Percentiles rank a stretch among this genome's conserved stretches.
Evolutionary conservation across 1,140 invertebrate genomes (phyloP).

Genomic region (Meloidogyne exigua): DNA sequence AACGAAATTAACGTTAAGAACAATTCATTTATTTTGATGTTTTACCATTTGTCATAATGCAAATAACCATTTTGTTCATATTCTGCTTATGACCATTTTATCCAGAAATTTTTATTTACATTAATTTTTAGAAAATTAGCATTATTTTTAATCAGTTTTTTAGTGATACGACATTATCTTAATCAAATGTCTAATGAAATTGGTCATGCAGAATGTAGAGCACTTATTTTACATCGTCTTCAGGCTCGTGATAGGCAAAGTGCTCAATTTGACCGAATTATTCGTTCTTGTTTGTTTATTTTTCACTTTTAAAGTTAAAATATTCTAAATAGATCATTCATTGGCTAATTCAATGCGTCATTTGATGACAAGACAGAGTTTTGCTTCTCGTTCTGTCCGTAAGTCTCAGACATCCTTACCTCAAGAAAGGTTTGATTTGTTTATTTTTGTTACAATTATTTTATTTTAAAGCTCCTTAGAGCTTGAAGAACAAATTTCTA

Average conservation of each 20-base stretch:
- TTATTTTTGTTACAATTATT: slow-evolving; percentile 15
- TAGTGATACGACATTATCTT: no score
- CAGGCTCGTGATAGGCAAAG: slow-evolving; percentile 31
- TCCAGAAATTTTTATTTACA: no score
- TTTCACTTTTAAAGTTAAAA: slow-evolving; percentile 4
- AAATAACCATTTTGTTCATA: no score
- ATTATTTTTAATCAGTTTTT: no score
- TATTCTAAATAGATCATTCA: slow-evolving; percentile 17
- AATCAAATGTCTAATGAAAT: not conserved
- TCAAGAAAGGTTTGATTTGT: not conserved
- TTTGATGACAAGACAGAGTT: slow-evolving; percentile 17
- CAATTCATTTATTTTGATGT: no score
- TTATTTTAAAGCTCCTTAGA: slow-evolving; percentile 1
- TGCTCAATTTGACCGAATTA: slow-evolving; percentile 32
- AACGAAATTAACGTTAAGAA: no score
- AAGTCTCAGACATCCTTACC: slow-evolving; percentile 12
- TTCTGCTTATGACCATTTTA: no score
- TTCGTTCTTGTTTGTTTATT: slow-evolving; percentile 27
- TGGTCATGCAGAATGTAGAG: slow-evolving; percentile 10
- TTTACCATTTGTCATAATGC: no score
- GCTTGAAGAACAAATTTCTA: slow-evolving; percentile 30
- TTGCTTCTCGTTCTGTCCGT: not conserved
- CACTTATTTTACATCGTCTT: slow-evolving; percentile 31
- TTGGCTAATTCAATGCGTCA: slow-evolving; percentile 21
- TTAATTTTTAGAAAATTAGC: no score